Percentiles rank a stretch among this genome's conserved stretches.
Conservation (phyloP, 2,888 invertebrate genomes). For the Subacronicta megacephala region DNA sequence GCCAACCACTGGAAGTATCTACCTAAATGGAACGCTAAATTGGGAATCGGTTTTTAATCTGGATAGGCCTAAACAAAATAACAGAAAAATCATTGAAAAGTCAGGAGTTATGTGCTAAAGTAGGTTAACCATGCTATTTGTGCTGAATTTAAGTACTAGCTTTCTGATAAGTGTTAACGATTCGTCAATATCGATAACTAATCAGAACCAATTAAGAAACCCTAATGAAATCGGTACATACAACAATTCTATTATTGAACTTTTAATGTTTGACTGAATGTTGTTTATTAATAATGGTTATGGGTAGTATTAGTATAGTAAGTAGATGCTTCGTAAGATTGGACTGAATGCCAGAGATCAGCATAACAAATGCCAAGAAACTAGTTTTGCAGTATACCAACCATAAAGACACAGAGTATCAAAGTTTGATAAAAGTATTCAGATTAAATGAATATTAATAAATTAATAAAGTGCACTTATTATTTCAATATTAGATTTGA, state of each 20-base stretch:
- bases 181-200: constrained; percentile 4
- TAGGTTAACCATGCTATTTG: constrained; percentile 12
- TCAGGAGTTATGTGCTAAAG: constrained; percentile 4
- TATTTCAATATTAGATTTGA: too few relatives aligned
- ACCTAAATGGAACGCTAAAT: constrained; percentile 24
- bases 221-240: constrained; percentile 1
- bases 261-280: constrained; percentile 3
- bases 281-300: background rate
- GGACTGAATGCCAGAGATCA: constrained; percentile 19
- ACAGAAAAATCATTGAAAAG: background rate
- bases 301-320: too few relatives aligned
- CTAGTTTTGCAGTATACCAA: constrained; percentile 6
- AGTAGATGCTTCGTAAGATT: background rate
- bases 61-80: background rate
- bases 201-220: constrained; percentile 8
- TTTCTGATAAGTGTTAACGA: background rate
- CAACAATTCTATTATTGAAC: too few relatives aligned
- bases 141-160: constrained; percentile 3
- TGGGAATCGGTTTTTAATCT: constrained; percentile 5
- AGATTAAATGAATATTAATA: too few relatives aligned
- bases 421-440: too few relatives aligned
- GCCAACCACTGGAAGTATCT: constrained; percentile 28
- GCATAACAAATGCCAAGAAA: constrained; percentile 10
- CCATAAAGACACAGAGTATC: too few relatives aligned
- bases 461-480: too few relatives aligned